phyloP scores from a whole-genome alignment of 2,797 vertebrate genomes.

The Cyclura pinguis region DNA sequence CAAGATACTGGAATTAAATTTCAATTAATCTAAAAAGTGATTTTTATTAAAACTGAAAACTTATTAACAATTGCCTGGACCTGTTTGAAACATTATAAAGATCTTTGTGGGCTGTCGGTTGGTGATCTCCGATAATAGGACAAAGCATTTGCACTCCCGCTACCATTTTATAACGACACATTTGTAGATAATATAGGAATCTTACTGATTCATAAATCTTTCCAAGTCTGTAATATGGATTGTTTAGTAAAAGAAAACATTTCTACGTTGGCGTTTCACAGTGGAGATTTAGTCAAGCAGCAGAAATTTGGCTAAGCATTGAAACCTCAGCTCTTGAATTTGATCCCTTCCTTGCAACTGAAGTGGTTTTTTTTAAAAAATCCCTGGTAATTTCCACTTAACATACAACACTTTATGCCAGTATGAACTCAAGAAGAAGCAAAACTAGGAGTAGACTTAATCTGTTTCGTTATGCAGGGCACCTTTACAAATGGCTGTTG shows the following conservation, averaged over 20 bases:
- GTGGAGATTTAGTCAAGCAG: slow-evolving; percentile 17
- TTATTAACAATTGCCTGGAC: neutral
- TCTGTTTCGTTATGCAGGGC: slow-evolving; percentile 58
- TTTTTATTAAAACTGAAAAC: neutral
- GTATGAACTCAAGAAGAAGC: slow-evolving; percentile 57
- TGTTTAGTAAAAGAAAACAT: slow-evolving; percentile 38
- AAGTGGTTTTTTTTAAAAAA: too few species aligned
- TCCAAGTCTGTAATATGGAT: neutral
- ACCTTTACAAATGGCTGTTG: slow-evolving; percentile 58
- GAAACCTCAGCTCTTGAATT: slow-evolving; percentile 21
- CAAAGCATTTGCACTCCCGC: neutral
- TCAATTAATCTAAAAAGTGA: too few species aligned
- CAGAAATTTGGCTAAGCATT: slow-evolving; percentile 29
- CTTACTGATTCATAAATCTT: neutral
- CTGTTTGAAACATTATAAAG: neutral
- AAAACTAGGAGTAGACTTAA: slow-evolving; percentile 61
- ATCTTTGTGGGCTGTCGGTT: neutral
- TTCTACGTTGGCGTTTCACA: neutral
- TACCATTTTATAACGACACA: neutral
- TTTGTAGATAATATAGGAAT: neutral
- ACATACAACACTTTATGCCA: slow-evolving; percentile 66
- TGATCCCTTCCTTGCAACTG: neutral
- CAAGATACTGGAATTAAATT: too few species aligned
- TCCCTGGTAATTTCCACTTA: neutral
- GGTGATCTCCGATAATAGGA: neutral